Percentiles rank a stretch among this genome's conserved stretches.
Evolutionary conservation across 2,113 vertebrate genomes (phyloP).

Genomic region (Caretta caretta): DNA sequence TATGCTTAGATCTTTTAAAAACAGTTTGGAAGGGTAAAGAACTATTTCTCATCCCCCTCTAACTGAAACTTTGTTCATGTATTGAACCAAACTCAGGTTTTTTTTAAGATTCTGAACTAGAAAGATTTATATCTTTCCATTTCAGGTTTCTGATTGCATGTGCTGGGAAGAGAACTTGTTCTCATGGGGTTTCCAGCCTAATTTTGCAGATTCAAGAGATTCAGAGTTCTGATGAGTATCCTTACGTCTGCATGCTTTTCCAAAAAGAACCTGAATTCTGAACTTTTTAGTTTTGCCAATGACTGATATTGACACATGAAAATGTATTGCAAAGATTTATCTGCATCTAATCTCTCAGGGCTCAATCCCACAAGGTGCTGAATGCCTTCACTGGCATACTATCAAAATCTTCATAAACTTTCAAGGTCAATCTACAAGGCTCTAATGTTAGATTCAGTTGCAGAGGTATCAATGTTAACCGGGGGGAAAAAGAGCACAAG

Average conservation of each 20-base stretch:
- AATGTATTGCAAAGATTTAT: not conserved
- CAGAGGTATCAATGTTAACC: not conserved
- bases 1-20: not conserved
- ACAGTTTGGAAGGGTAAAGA: not conserved
- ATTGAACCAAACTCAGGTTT: not conserved
- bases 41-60: not conserved
- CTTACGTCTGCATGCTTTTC: not conserved
- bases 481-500: not conserved
- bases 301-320: not conserved
- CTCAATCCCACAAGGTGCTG: not conserved
- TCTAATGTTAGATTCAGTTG: not conserved
- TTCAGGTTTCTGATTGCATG: not conserved
- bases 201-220: not conserved
- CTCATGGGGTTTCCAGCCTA: not conserved
- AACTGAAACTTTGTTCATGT: not conserved
- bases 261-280: not conserved
- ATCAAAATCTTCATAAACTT: rapidly evolving
- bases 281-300: not conserved
- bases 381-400: not conserved
- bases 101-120: not conserved
- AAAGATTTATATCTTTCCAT: not conserved
- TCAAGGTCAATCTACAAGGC: not conserved
- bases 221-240: not conserved
- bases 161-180: not conserved
- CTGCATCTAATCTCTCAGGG: not conserved